Base-by-base conservation (phyloP, 2,888 invertebrate genomes). In the Gandaritis pyraliata region DNA sequence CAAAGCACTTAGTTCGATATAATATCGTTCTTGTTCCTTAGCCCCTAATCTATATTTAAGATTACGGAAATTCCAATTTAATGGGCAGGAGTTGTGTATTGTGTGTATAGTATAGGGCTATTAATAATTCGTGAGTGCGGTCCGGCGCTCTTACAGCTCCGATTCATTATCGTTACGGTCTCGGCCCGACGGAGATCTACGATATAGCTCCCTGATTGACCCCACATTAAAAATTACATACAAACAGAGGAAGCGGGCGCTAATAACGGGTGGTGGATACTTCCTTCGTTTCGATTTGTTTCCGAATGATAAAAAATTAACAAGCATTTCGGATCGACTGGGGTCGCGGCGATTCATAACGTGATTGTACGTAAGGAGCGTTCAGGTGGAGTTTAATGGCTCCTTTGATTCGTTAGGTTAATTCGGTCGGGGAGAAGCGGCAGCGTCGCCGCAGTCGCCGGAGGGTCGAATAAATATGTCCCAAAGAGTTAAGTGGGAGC, bases 91-190 rank as follows among this genome's bases (percentile, higher is more conserved):
- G 74, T 72, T 71, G 71, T 71, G 72, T 75, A 75, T 75, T 72
- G 77, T 75, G 72, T 78, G 79, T 82, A 77, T 75, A 76, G 79
- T 82, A 77, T 75, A 76, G 71, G 76, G 85, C 82, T 81, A 85
- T 91, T 92, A 93, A 93, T 93, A 93, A 93, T 93, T 92, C 90
- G 86, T 88, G 89, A 92, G 90, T 87, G 90, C 87, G 92, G 93
- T 93, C 92, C 87, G 81, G 83, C 81, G 85, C 83, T 86, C 86
- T 87, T 82, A 86, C 87, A 81, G 81, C 80, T 78, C 73, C 90
- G 86, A 91, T 92, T 91, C 90, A 91, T 92, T 92, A 91, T 90
- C 82, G 88, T 90, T 90, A 90, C 87, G 83, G 86, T 78, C 85
- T 80, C 82, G 81, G 81, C 77, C 81, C 83, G 84, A 89, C 87